Evolutionary conservation across 2,888 invertebrate genomes (phyloP).

Genomic region (Kryphioiulus occultus): DNA sequence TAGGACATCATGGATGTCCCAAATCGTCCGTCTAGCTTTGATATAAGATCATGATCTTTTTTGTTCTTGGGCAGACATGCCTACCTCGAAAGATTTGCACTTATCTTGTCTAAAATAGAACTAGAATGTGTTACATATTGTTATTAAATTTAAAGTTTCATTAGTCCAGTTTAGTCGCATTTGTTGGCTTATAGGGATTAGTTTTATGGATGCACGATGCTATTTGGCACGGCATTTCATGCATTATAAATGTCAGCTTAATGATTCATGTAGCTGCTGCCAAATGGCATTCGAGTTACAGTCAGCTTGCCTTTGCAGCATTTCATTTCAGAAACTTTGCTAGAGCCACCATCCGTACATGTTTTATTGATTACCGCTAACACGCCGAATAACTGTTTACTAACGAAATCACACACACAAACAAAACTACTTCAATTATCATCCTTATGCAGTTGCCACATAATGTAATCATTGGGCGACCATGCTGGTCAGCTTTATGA

Average conservation of each 20-base stretch:
- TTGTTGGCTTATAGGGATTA: constrained; percentile 7
- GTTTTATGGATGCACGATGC: neutral
- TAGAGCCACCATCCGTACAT: neutral
- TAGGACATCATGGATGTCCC: neutral
- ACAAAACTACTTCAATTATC: neutral
- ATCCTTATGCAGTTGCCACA: neutral
- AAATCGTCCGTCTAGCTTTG: too few relatives aligned
- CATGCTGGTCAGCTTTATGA: too few relatives aligned
- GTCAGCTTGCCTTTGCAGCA: neutral
- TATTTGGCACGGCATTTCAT: neutral
- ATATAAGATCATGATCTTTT: neutral
- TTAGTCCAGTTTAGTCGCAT: neutral
- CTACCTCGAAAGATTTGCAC: neutral
- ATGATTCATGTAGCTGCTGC: neutral
- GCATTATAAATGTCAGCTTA: constrained; percentile 9
- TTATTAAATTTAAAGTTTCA: neutral
- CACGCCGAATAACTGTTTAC: constrained; percentile 23
- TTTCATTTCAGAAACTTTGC: neutral
- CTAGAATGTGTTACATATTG: neutral
- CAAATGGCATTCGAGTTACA: neutral
- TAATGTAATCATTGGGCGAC: neutral
- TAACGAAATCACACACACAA: neutral
- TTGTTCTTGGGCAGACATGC: neutral
- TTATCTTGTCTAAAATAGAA: neutral
- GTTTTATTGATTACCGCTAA: neutral